These are phyloP conservation scores for Drosophila anomalata DNA, from an alignment of 2,888 invertebrate species.

Conservation along the genomic window DNA sequence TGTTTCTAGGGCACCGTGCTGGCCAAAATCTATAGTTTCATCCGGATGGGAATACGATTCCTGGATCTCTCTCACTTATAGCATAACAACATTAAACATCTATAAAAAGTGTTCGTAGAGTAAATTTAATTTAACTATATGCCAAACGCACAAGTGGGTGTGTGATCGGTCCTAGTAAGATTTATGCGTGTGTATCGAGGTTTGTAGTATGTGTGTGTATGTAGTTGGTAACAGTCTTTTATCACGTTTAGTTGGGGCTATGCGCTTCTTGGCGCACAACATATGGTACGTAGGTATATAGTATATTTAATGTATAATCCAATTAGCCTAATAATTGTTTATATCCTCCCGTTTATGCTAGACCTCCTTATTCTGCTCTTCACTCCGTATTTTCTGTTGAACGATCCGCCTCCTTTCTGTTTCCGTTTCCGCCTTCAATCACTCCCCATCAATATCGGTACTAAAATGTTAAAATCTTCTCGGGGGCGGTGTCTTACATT, in stretches of 20 bases:
- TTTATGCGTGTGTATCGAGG: constrained; percentile 43
- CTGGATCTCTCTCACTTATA: constrained; percentile 10
- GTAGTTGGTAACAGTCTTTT: constrained; percentile 80
- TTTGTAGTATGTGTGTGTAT: constrained; percentile 49
- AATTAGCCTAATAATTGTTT: constrained; percentile 41
- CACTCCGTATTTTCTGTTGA: background rate
- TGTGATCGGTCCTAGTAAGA: constrained; percentile 34
- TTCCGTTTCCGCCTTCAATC: constrained; percentile 4
- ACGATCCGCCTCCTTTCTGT: background rate
- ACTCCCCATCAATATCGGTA: background rate
- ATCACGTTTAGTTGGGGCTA: constrained; percentile 73
- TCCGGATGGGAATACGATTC: background rate
- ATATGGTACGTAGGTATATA: constrained; percentile 38
- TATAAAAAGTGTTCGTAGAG: constrained; percentile 43
- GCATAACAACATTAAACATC: constrained; percentile 47
- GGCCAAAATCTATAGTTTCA: constrained; percentile 16
- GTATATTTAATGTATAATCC: constrained; percentile 30
- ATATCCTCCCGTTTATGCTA: constrained; percentile 37
- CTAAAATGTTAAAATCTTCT: constrained; percentile 1
- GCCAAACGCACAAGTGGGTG: constrained; percentile 5
- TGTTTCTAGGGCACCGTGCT: constrained; percentile 6
- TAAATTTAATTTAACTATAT: constrained; percentile 39
- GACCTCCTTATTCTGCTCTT: constrained; percentile 1
- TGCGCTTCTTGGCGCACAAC: constrained; percentile 40
- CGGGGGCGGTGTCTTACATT: background rate